These are phyloP conservation scores for Drosophila eohydei DNA, from an alignment of 2,888 invertebrate genomes.

Conservation along the genomic window DNA sequence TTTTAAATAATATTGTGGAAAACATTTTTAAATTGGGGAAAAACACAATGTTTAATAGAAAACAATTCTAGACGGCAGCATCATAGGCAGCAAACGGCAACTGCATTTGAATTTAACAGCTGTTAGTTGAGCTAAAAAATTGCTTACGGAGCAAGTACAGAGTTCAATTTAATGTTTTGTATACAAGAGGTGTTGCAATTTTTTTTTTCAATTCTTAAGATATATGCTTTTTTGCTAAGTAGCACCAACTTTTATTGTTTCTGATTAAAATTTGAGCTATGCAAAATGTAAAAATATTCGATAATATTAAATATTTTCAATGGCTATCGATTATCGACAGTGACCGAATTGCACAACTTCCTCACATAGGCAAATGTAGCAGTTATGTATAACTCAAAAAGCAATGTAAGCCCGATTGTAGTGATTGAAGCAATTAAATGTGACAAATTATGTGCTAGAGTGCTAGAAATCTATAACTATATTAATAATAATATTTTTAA, in stretches of 20 bases:
- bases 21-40: not conserved
- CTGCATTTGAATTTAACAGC: conserved; percentile 42
- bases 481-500: too few species aligned
- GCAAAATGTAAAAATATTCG: not conserved
- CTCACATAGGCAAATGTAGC: conserved; percentile 5
- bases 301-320: not conserved
- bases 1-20: not conserved
- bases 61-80: not conserved
- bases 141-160: not conserved
- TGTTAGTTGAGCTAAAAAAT: not conserved
- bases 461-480: not conserved
- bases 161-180: conserved; percentile 6
- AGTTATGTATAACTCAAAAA: conserved; percentile 2
- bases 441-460: too few species aligned
- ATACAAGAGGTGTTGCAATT: conserved; percentile 1
- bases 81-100: not conserved
- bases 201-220: not conserved
- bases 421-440: not conserved
- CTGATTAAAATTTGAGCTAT: not conserved
- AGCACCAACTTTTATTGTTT: not conserved
- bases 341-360: too few species aligned
- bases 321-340: not conserved
- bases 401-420: not conserved
- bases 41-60: not conserved
- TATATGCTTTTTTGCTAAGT: not conserved